phyloP scores from a whole-genome alignment of 2,888 invertebrate species.

The Stenichneumon culpator region DNA sequence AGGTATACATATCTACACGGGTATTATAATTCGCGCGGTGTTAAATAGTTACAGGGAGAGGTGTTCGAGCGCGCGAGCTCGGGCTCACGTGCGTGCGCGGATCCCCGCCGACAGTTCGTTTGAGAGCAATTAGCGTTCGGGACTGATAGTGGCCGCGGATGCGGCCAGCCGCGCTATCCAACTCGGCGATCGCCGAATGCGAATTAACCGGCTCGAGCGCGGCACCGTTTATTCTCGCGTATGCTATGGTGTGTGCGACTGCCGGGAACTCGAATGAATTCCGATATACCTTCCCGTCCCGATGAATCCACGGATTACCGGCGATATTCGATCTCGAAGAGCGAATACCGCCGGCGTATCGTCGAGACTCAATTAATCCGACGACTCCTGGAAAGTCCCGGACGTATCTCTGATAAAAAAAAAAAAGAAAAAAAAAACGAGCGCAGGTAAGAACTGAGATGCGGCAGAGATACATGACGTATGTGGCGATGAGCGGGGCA shows the following conservation, averaged over 20 bases:
- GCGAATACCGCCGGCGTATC: neutral
- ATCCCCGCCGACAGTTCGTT: constrained; percentile 83
- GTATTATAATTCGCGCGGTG: constrained; percentile 31
- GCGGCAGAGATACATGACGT: neutral
- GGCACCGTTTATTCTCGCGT: constrained; percentile 50
- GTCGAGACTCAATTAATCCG: constrained; percentile 2
- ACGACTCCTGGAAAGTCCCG: neutral
- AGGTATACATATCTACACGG: neutral
- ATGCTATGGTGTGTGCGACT: constrained; percentile 50
- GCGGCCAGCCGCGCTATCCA: constrained; percentile 76
- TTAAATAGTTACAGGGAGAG: constrained; percentile 42
- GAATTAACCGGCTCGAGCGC: constrained; percentile 65
- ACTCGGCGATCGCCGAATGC: constrained; percentile 68
- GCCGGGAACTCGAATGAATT: constrained; percentile 55
- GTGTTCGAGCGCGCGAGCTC: constrained; percentile 58
- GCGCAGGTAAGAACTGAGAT: constrained; percentile 22
- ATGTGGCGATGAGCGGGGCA: constrained; percentile 6
- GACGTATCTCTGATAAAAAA: neutral
- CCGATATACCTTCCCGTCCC: constrained; percentile 24
- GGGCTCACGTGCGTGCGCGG: constrained; percentile 72
- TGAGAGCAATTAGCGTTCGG: constrained; percentile 83
- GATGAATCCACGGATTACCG: constrained; percentile 55
- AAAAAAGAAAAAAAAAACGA: neutral
- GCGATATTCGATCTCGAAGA: constrained; percentile 2
- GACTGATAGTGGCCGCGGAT: constrained; percentile 75